Conservation (phyloP, 2,888 invertebrate species). For the Hyalella azteca region DNA sequence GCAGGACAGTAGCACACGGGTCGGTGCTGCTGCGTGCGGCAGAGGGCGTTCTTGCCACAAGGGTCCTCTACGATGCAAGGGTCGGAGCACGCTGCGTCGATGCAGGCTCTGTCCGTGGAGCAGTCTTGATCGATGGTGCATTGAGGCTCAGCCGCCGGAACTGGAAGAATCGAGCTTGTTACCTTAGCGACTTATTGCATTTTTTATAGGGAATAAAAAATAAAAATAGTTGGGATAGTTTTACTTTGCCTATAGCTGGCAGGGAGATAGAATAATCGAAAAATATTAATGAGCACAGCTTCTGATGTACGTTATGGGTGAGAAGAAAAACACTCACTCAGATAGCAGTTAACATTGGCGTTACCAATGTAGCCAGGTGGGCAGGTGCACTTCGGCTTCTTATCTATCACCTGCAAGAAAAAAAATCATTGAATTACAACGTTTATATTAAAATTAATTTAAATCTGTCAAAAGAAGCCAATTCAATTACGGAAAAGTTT, state of each 20-base stretch:
- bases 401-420: constrained; percentile 69
- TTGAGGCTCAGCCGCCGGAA: constrained; percentile 58
- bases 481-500: background rate
- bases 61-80: constrained; percentile 76
- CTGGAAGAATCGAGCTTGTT: too few relatives aligned
- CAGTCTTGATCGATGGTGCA: constrained; percentile 62
- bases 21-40: constrained; percentile 76
- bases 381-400: constrained; percentile 81
- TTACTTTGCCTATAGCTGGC: too few relatives aligned
- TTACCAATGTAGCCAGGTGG: constrained; percentile 77
- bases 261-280: background rate
- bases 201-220: too few relatives aligned
- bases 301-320: background rate
- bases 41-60: constrained; percentile 82
- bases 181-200: too few relatives aligned
- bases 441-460: background rate
- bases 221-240: too few relatives aligned
- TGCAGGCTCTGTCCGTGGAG: constrained; percentile 61
- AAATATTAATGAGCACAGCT: background rate
- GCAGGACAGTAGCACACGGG: constrained; percentile 82
- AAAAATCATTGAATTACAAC: background rate
- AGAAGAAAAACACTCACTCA: constrained; percentile 41
- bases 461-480: background rate
- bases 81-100: constrained; percentile 62
- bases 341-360: constrained; percentile 65